Evolutionary conservation across 1,140 invertebrate species (phyloP), one percentile per base, ranked within the genome.

Genomic region (Thrips palmi): DNA sequence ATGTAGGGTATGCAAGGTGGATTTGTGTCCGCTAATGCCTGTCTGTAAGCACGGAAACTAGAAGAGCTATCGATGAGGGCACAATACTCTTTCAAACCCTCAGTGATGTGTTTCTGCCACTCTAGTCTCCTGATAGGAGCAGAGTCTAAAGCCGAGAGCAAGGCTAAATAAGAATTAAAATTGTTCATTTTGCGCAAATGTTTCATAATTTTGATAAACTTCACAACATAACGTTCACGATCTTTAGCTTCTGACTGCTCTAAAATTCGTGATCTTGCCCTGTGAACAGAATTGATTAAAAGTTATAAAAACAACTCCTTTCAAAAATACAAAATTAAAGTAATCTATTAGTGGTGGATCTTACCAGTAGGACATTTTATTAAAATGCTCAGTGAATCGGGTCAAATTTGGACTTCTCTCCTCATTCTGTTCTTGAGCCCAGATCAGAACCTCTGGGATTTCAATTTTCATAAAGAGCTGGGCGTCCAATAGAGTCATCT

Each of bases 131-230:
- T 67, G 39, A 98, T 81, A 3, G 94, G 93, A 5, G 91, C 89
- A 22, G 91, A 97, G 60, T 97, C 91, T 33, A 99, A 62, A 15
- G 94, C 94, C 7, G 91, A 94, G 19, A 99, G 62, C 41, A 98
- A 64, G 4, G 93, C 93, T 45, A 99, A 63, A 64, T 97, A 97
- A 25, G 91, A 97, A 63, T 98, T 97, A 55, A 96, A 98, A 60
- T 99, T 98, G 57, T 92, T 94, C 53, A 97, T 79, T 57, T 94
- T 94, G 41, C 92, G 67, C 40, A 99, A 62, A 52, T 88, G 79
- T 62, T 94, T 93, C 91, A 97, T 97, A 32, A 99, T 92, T 60
- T 97, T 97, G 24, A 98, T 85, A 53, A 97, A 94, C 55, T 97
- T 97, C 40, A 82, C 74, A 25, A 96, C 83, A 55, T 89, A 91